phyloP scores from a whole-genome alignment of 2,888 invertebrate species.

The Temnothorax ravouxi region DNA sequence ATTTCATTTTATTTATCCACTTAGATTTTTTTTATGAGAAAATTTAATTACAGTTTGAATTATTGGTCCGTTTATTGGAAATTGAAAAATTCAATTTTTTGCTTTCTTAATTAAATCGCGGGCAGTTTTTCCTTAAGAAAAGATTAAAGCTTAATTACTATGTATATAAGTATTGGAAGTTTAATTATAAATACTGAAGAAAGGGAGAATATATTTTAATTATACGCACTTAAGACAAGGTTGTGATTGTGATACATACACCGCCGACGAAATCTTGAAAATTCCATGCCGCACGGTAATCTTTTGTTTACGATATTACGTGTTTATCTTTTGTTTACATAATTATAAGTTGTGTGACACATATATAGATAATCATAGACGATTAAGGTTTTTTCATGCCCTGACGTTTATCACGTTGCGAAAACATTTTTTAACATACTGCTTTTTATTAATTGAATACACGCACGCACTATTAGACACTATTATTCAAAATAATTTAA shows the following conservation, averaged over 20 bases:
- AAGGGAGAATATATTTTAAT: background rate
- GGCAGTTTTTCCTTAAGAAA: background rate
- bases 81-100: conserved; percentile 20
- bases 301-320: background rate
- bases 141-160: conserved; percentile 24
- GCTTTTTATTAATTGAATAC: background rate
- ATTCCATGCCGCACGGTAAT: background rate
- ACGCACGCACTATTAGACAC: background rate
- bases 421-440: background rate
- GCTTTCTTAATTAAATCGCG: conserved; percentile 13
- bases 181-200: conserved; percentile 7
- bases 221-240: background rate
- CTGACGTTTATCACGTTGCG: background rate
- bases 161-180: background rate
- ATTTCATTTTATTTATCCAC: background rate
- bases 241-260: background rate
- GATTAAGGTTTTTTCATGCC: background rate
- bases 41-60: conserved; percentile 38
- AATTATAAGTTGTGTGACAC: background rate
- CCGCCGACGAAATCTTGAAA: background rate
- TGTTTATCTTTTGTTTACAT: background rate
- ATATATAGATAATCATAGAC: conserved; percentile 11
- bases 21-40: background rate
- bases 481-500: conserved; percentile 9
- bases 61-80: background rate